Evolutionary conservation across 1,140 invertebrate genomes (phyloP).

Genomic region (Heliconius nattereri): DNA sequence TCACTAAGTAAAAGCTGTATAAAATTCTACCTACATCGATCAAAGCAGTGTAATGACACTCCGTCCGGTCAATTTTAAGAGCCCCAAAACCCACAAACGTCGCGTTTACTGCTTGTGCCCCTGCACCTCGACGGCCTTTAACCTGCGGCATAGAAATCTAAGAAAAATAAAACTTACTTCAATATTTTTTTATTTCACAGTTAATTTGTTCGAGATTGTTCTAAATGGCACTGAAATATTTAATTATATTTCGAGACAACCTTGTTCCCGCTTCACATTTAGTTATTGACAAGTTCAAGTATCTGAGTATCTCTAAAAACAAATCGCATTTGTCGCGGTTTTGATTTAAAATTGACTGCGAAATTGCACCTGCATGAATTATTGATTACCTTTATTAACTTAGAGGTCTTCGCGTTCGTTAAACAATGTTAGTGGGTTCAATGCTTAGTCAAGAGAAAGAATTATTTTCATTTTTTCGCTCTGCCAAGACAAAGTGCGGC

Average conservation of each 20-base stretch:
- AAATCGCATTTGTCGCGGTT: slow-evolving; percentile 16
- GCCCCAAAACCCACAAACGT: too few relatives aligned
- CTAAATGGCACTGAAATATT: slow-evolving; percentile 12
- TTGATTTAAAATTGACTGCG: slow-evolving; percentile 14
- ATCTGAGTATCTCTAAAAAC: slow-evolving; percentile 12
- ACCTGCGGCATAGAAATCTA: too few relatives aligned
- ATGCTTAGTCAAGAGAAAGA: not conserved
- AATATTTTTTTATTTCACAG: not conserved
- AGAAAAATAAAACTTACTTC: not conserved
- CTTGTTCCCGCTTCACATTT: slow-evolving; percentile 8
- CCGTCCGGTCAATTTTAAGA: too few relatives aligned
- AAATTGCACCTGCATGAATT: slow-evolving; percentile 11
- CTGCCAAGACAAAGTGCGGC: too few relatives aligned
- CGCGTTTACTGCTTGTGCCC: too few relatives aligned
- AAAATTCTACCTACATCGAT: too few relatives aligned
- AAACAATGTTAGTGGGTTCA: not conserved
- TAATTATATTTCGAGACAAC: slow-evolving; percentile 1
- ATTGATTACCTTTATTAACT: slow-evolving; percentile 1
- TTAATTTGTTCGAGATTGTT: slow-evolving; percentile 8
- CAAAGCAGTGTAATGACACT: too few relatives aligned
- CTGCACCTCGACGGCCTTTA: too few relatives aligned
- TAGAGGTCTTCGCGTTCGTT: not conserved
- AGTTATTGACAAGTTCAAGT: slow-evolving; percentile 20
- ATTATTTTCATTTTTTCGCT: not conserved
- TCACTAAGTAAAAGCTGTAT: too few relatives aligned